These are phyloP conservation scores for Chesias legatella DNA, from an alignment of 2,888 invertebrate genomes.

Conservation along the genomic window DNA sequence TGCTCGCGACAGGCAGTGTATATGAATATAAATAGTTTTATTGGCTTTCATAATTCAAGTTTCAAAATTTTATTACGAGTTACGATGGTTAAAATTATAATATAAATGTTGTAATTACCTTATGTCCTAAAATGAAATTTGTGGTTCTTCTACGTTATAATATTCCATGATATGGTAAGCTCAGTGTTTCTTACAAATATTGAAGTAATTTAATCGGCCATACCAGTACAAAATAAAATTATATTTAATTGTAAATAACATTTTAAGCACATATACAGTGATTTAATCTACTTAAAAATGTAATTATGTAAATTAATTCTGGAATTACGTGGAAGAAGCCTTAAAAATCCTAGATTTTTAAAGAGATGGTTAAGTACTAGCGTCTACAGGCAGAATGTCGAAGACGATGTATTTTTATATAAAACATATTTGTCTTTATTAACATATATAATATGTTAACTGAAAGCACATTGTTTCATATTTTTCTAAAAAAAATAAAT, in stretches of 20 bases:
- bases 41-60: conserved; percentile 48
- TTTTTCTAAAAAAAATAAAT: conserved; percentile 75
- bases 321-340: conserved; percentile 74
- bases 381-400: conserved; percentile 64
- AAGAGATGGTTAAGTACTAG: conserved; percentile 69
- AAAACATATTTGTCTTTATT: conserved; percentile 79
- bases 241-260: conserved; percentile 65
- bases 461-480: conserved; percentile 78
- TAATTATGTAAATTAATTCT: conserved; percentile 72
- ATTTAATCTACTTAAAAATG: conserved; percentile 68
- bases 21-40: conserved; percentile 22
- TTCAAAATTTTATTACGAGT: conserved; percentile 61
- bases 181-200: conserved; percentile 51
- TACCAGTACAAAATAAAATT: conserved; percentile 72
- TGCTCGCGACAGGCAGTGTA: conserved; percentile 21
- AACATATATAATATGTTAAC: conserved; percentile 79
- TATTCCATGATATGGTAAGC: conserved; percentile 51
- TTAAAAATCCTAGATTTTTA: conserved; percentile 80
- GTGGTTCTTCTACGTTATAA: conserved; percentile 44
- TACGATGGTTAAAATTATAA: conserved; percentile 52
- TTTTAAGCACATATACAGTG: conserved; percentile 61
- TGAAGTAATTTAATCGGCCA: conserved; percentile 65
- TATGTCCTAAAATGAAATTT: conserved; percentile 19
- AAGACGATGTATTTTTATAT: conserved; percentile 78
- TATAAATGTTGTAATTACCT: conserved; percentile 36